These are phyloP conservation scores for Gymnoscopelus microlampas DNA, from an alignment of 2,797 vertebrate species.

Conservation along the genomic window DNA sequence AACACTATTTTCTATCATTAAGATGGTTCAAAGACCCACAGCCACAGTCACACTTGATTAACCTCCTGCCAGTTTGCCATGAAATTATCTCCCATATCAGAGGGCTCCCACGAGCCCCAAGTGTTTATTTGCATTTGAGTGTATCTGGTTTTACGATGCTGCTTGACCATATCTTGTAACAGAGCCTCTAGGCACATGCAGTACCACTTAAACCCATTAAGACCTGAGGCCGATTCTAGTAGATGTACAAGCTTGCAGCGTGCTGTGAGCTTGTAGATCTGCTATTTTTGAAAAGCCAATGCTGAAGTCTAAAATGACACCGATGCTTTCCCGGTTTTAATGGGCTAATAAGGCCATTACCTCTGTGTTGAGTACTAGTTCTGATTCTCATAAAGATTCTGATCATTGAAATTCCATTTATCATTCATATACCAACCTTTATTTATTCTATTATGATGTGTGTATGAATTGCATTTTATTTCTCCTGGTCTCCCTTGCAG, in stretches of 20 bases:
- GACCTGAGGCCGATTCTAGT: too few relatives aligned
- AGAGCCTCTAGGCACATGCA: conserved; percentile 15
- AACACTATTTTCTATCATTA: conserved; percentile 46
- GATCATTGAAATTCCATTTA: too few relatives aligned
- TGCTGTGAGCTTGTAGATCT: too few relatives aligned
- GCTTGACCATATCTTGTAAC: conserved; percentile 20
- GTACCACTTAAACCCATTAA: too few relatives aligned
- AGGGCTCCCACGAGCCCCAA: conserved; percentile 66
- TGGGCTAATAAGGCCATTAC: too few relatives aligned
- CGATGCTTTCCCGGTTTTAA: too few relatives aligned
- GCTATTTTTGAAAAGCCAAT: too few relatives aligned
- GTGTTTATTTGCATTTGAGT: conserved; percentile 72
- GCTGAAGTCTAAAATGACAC: too few relatives aligned
- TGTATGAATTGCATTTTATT: too few relatives aligned
- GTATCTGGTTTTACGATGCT: conserved; percentile 50
- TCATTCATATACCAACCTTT: too few relatives aligned
- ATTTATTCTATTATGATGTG: conserved; percentile 3
- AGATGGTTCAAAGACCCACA: conserved; percentile 61
- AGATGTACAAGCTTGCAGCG: too few relatives aligned
- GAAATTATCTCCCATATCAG: conserved; percentile 67
- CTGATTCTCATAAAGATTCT: too few relatives aligned
- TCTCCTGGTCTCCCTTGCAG: conserved; percentile 73
- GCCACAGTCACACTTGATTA: conserved; percentile 74
- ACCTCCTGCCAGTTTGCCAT: conserved; percentile 65
- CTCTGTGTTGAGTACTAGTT: background rate